A percentile compares a stretch with the other conserved stretches of the same genome.
Evolutionary conservation across 2,113 vertebrate species (phyloP).

Genomic region (Phylloscopus trochiloides): DNA sequence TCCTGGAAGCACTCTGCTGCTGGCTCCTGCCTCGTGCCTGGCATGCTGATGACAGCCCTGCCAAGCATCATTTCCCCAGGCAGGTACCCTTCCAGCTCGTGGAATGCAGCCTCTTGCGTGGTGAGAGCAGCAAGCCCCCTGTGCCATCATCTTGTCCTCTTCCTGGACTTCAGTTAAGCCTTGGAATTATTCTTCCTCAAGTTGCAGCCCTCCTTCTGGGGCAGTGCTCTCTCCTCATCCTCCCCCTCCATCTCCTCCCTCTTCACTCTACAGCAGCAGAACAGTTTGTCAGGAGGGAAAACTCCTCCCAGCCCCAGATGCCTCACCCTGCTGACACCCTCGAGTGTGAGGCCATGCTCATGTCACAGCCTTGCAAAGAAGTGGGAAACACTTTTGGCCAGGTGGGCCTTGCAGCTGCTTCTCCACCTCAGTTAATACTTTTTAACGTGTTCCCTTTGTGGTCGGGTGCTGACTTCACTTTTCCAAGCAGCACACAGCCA

Average conservation of each 20-base stretch:
- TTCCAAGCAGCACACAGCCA: not conserved
- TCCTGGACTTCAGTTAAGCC: not conserved
- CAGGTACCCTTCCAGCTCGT: not conserved
- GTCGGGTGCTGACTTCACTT: not conserved
- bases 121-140: not conserved
- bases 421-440: not conserved
- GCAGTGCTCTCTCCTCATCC: not conserved
- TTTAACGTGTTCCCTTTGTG: not conserved
- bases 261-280: not conserved
- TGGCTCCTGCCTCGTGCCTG: not conserved
- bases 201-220: not conserved
- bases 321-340: not conserved
- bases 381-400: not conserved
- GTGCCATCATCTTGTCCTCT: fast-evolving
- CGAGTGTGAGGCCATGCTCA: fast-evolving
- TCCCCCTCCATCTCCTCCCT: not conserved
- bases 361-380: not conserved
- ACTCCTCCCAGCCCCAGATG: not conserved
- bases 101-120: not conserved
- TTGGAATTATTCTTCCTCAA: not conserved
- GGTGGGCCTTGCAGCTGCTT: not conserved
- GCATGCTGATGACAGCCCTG: not conserved
- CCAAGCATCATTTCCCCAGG: not conserved
- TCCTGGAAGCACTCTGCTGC: constrained; percentile 21
- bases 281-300: not conserved